These are phyloP conservation scores for Muscicapa striata DNA, from an alignment of 2,797 vertebrate genomes.

Conservation along the genomic window DNA sequence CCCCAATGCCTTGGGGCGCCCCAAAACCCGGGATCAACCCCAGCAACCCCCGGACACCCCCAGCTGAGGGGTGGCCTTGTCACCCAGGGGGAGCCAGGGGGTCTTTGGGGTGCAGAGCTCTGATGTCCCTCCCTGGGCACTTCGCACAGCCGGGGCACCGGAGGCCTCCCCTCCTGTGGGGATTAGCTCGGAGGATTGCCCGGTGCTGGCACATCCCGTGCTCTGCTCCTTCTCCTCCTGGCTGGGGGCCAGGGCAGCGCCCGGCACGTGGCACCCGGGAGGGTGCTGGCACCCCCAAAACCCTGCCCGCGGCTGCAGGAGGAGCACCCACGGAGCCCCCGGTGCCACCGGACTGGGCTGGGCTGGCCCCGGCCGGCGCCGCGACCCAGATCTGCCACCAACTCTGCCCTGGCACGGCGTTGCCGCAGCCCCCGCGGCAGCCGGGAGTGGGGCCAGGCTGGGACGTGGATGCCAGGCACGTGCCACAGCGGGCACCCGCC, in stretches of 20 bases:
- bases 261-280: not conserved
- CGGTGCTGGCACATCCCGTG: not conserved
- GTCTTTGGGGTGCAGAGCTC: not conserved
- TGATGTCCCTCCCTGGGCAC: not conserved
- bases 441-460: slow-evolving; percentile 7
- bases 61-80: not conserved
- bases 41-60: not conserved
- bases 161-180: not conserved
- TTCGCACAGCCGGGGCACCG: not conserved
- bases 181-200: slow-evolving; percentile 31
- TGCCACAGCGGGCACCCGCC: not conserved
- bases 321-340: not conserved
- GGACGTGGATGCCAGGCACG: slow-evolving; percentile 10
- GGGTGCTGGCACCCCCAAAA: not conserved
- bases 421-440: slow-evolving; percentile 3
- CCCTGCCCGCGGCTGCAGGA: no score
- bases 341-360: not conserved
- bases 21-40: not conserved
- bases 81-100: not conserved
- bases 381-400: not conserved
- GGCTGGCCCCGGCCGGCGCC: not conserved
- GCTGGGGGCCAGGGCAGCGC: not conserved
- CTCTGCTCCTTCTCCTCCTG: not conserved
- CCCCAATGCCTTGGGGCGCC: not conserved
- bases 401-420: not conserved